Conservation (phyloP, 92 coral and sea anemone species). For the Palythoa heliodiscus region DNA sequence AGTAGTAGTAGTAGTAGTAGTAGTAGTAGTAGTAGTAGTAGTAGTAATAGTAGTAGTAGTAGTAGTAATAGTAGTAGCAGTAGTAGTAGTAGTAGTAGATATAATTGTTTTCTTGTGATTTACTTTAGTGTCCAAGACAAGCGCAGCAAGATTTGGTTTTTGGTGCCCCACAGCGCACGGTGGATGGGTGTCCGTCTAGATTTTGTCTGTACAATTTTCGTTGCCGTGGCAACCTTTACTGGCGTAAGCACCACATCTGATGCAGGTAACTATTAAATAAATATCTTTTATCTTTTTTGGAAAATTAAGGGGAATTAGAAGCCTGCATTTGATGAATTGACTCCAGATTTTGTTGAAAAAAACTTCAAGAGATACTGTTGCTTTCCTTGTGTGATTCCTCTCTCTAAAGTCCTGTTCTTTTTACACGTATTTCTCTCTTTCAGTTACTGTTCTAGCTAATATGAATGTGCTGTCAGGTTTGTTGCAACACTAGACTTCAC, state of each 20-base stretch:
- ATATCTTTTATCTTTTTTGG: background rate
- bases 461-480: background rate
- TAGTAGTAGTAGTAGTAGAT: no score
- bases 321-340: background rate
- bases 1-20: no score
- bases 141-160: slow-evolving; percentile 91
- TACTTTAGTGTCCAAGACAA: slow-evolving; percentile 80
- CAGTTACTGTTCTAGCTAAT: background rate
- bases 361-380: background rate
- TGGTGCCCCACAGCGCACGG: slow-evolving; percentile 92
- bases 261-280: slow-evolving; percentile 65
- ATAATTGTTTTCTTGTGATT: background rate
- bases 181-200: slow-evolving; percentile 97
- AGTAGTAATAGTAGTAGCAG: no score
- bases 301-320: background rate
- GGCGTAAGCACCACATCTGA: slow-evolving; percentile 81
- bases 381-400: background rate
- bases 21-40: no score
- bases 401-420: background rate
- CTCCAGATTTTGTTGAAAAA: no score
- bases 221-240: slow-evolving; percentile 82
- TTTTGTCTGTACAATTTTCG: slow-evolving; percentile 86
- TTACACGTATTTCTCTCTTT: background rate
- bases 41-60: no score
- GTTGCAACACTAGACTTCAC: no score